Percentiles rank a stretch among this genome's conserved stretches.
phyloP scores from a whole-genome alignment of 2,113 vertebrate species.

The Platichthys flesus region DNA sequence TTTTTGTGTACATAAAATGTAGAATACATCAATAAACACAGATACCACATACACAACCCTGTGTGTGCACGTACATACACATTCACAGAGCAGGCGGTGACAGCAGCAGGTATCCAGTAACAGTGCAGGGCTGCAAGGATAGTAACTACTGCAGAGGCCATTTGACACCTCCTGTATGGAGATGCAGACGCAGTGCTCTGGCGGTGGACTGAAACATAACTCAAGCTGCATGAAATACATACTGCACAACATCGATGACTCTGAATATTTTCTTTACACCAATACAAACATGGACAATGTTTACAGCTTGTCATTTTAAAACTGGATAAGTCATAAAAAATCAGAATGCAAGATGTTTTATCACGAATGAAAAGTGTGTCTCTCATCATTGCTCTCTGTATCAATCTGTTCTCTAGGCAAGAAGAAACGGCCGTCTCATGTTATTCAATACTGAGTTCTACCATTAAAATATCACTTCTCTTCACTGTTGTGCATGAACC shows the following conservation, averaged over 20 bases:
- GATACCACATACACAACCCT: neutral
- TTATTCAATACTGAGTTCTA: no score
- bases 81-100: neutral
- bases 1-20: slow-evolving; percentile 16
- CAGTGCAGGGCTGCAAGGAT: slow-evolving; percentile 37
- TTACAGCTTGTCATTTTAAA: neutral
- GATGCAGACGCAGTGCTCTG: slow-evolving; percentile 51
- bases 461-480: no score
- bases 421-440: no score
- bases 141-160: slow-evolving; percentile 72
- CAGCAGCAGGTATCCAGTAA: slow-evolving; percentile 56
- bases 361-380: no score
- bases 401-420: no score
- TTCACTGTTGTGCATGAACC: no score
- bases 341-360: no score
- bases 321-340: neutral
- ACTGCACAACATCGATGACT: neutral
- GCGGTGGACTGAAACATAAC: slow-evolving; percentile 34
- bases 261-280: neutral
- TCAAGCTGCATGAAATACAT: slow-evolving; percentile 12
- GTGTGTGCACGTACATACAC: slow-evolving; percentile 22
- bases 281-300: neutral
- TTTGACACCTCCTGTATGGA: slow-evolving; percentile 63
- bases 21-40: slow-evolving; percentile 5
- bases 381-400: no score